Base-by-base conservation (phyloP, 2,888 invertebrate species). In the Tetramorium bicarinatum region DNA sequence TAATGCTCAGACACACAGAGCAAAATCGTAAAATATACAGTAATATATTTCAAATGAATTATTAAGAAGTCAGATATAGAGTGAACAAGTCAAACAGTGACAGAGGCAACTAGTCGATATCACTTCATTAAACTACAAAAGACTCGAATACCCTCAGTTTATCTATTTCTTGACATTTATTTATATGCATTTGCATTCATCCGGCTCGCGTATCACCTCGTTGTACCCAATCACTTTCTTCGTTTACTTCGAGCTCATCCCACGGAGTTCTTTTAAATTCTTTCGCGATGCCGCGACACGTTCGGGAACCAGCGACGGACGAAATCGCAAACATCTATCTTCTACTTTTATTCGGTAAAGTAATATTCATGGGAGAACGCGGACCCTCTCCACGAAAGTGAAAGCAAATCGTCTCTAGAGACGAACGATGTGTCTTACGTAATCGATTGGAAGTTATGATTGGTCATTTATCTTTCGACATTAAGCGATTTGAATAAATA, bases 131-230 rank as follows among this genome's bases (percentile, higher is more conserved):
- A 6, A 0, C 49, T 34, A 34, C 2, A 11, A 49, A 25, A 34
- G 4, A 29, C 29, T 74, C n/a, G n/a, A 21, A 62, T 62, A 47
- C 21, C 15, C 18, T 62, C 3, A 21, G 9, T 21, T 21, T 54
- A 25, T 62, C n/a, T 47, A 47, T 15, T 47, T 15, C 29, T 47
- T 47, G 47, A 4, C 41, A 25, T 41, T 41, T 13, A 67, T n/a
- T 67, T 77, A n/a, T 18, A 41, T n/a, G 47, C 18, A 21, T n/a
- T 18, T 44, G 69, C 77, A 83, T 88, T 87, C 80, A 54, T 38
- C 66, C 2, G 54, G 34, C 21, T 21, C 44, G 49, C 59, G 25
- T 29, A 34, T 25, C 49, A 41, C 61, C 38, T 21, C 59, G 47
- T 75, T 76, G 25, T 44, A 21, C 3, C 25, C 49, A 38, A 62